Evolutionary conservation across 2,797 vertebrate species (phyloP), one percentile per base, ranked within the genome.

Genomic region (Fistularia tabacaria): DNA sequence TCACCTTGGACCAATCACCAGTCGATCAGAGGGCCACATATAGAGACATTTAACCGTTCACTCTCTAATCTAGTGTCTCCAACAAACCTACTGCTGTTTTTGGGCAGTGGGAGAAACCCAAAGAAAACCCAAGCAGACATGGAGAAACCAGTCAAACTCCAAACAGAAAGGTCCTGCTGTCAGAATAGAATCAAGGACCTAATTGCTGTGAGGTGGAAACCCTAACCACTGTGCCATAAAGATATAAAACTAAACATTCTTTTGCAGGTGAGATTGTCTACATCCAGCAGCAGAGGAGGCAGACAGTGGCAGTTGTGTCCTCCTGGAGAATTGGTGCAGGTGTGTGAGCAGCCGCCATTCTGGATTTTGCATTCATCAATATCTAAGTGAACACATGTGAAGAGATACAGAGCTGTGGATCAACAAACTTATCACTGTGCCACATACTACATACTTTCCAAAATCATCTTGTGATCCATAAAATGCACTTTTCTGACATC

Each of bases 341-440:
- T 68, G 50, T 92, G 88, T 52, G 90, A 91, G 64, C 91, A 93
- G 60, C 83, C 88, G 0, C 90, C 90, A 1, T 84, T 88, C 73
- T 89, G 81, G 8, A 92, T 81, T 77, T 90, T 90, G 76, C 91
- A 92, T 78, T 92, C 91, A 44, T 92, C 85, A 8, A 93, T 77
- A 51, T 93, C 90, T 92, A 61, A 14, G 6, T 10, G 8, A 10
- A 51, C n/a, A 76, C 8, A 49, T 6, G 53, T 11, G 43, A 10
- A 57, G 3, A 39, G 3, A 38, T 0, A 54, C 4, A 45, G 7
- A 59, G 51, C 40, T 47, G 1, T 14, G 41, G 40, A 66, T 12
- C 15, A 3, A 40, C 36, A 36, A 48, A 51, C 12, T 14, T 52
- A 39, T 54, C 6, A 46, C 56, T 57, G 12, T 47, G 39, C 2